Conservation (phyloP, 2,888 invertebrate genomes). For the Pterostichus niger region DNA sequence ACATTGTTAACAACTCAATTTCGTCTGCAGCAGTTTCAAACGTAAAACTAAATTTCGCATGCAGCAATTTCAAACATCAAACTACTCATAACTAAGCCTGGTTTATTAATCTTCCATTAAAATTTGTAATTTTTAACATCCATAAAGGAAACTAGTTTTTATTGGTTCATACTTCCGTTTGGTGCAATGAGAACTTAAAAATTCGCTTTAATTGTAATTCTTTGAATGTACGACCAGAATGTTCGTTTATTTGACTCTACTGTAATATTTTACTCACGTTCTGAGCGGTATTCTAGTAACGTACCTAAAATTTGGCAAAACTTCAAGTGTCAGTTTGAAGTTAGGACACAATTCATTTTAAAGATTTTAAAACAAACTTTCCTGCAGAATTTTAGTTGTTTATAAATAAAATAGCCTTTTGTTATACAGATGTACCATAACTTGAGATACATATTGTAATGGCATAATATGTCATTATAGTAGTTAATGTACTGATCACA, state of each 20-base stretch:
- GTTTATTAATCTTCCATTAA: slow-evolving; percentile 24
- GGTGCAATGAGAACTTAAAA: neutral
- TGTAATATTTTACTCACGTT: slow-evolving; percentile 5
- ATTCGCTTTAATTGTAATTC: neutral
- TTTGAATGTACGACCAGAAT: neutral
- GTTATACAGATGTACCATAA: too few species aligned
- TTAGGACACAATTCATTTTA: slow-evolving; percentile 7
- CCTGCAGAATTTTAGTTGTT: too few species aligned
- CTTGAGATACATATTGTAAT: too few species aligned
- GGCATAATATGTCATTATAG: too few species aligned
- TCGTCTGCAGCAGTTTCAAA: neutral
- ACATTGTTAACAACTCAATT: slow-evolving; percentile 41
- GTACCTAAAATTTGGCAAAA: slow-evolving; percentile 8
- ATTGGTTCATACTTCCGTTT: neutral
- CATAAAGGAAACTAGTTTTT: neutral
- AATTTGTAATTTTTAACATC: neutral
- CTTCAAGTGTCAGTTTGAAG: slow-evolving; percentile 13
- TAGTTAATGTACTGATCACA: too few species aligned
- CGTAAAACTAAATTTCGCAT: too few species aligned
- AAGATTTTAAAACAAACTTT: neutral
- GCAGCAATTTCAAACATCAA: slow-evolving; percentile 1
- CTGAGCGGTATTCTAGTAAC: neutral
- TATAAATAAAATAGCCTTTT: too few species aligned
- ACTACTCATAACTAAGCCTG: slow-evolving; percentile 12
- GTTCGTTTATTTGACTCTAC: neutral